Evolutionary conservation across 2,113 vertebrate species (phyloP).

Genomic region (Sphaerodactylus townsendi): DNA sequence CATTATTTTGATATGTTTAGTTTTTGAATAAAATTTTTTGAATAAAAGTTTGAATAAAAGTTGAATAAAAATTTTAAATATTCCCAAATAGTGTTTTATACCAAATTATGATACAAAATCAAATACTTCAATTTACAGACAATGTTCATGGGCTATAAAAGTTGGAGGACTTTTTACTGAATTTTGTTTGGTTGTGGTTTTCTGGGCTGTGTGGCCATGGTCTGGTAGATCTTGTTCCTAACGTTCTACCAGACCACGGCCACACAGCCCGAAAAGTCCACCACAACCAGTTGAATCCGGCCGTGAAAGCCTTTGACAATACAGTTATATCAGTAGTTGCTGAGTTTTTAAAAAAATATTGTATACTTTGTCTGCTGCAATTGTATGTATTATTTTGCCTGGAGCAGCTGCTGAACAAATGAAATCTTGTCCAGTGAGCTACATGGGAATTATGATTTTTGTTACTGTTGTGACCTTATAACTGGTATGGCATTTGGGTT

Average conservation of each 20-base stretch:
- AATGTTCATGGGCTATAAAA: not conserved
- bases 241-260: no score
- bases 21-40: not conserved
- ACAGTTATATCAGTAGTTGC: not conserved
- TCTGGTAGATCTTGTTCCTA: no score
- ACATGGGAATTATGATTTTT: conserved; percentile 4
- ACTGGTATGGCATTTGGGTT: fast-evolving
- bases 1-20: not conserved
- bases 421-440: not conserved
- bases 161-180: not conserved
- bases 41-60: no score
- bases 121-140: not conserved
- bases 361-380: conserved; percentile 12
- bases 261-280: no score
- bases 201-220: no score
- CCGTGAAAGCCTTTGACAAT: no score
- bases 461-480: conserved; percentile 11
- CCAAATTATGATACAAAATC: not conserved
- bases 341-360: not conserved
- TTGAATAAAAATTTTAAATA: not conserved
- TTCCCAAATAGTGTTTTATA: not conserved
- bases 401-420: not conserved
- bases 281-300: no score
- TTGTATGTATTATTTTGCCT: not conserved
- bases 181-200: not conserved